phyloP scores from a whole-genome alignment of 30 jellyfish, hydroid and myxozoan genomes.

The Hydractinia echinata region DNA sequence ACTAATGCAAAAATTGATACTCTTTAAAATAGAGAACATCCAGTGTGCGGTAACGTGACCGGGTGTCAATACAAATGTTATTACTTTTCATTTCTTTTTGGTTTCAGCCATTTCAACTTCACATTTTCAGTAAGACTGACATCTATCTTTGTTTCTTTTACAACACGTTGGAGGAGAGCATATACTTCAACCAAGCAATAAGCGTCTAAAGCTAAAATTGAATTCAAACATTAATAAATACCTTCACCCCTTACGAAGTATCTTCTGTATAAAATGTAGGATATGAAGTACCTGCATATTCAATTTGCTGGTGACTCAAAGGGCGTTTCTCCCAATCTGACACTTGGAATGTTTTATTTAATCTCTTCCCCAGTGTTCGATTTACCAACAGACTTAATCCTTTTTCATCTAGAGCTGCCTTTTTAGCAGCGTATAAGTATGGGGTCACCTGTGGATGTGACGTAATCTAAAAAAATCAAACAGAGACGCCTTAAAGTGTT shows the following conservation, averaged over 20 bases:
- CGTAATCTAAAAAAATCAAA: conserved; percentile 2
- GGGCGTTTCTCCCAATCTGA: conserved; percentile 98
- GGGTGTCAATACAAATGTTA: background rate
- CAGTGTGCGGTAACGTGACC: background rate
- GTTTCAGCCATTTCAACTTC: conserved; percentile 41
- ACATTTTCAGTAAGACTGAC: conserved; percentile 44
- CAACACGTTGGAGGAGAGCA: conserved; percentile 54
- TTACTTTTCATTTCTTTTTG: background rate
- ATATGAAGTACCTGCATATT: conserved; percentile 70
- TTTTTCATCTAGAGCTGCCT: conserved; percentile 7
- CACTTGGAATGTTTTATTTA: conserved; percentile 88
- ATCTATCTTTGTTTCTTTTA: conserved; percentile 35
- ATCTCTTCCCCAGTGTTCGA: conserved; percentile 73
- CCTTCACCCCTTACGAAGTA: too few relatives aligned
- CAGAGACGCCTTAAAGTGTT: background rate
- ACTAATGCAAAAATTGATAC: background rate
- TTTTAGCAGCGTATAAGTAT: conserved; percentile 1
- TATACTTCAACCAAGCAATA: conserved; percentile 62
- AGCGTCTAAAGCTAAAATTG: conserved; percentile 78
- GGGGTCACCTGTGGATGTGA: conserved; percentile 13
- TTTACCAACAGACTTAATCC: conserved; percentile 76
- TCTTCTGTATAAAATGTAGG: too few relatives aligned
- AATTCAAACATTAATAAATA: too few relatives aligned
- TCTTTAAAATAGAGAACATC: background rate
- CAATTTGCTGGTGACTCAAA: conserved; percentile 46